Evolutionary conservation across 2,113 vertebrate species (phyloP), one percentile per base, ranked within the genome.

Genomic region (Aptenodytes patagonicus): DNA sequence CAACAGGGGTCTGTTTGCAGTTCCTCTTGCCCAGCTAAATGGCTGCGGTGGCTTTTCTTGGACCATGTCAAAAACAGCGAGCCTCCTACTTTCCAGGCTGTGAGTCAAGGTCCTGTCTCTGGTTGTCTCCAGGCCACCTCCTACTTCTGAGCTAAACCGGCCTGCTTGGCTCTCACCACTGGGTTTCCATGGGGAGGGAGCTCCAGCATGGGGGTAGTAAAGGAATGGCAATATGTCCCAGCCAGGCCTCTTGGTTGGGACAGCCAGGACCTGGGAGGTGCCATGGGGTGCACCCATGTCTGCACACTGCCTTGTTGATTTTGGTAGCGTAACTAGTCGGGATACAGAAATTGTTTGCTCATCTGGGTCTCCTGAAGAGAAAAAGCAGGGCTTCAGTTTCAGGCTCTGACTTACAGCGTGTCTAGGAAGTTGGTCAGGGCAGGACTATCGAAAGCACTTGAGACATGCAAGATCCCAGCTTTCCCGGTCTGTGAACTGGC

Each of bases 161-260:
- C 19, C 10, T n/a, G 12, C 28, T 68, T 7, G 4, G 20, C 60
- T 86, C 19, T 61, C 25, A 26, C 13, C 0, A 0, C 15, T 24
- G 73, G 17, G 26, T 69, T 79, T 87, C 49, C 17, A 5, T 32
- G 25, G 16, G 44, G 55, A 44, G n/a, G 55, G 38, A 73, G 44
- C 49, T 94, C 31, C 57, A n/a, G 32, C 7, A 4, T 13, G 26
- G 47, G 36, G 24, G 25, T 46, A 49, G 38, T 5, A 7, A 49
- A 42, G 54, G 66, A 57, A 32, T 3, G 7, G 57, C 42, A 64
- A 3, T 20, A 16, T 2, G 2, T 70, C 47, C 47, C 38, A 66
- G 51, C 10, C 0, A 0, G 26, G 32, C 13, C 22, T 62, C 5
- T 0, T 60, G n/a, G n/a, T 17, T 78, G 28, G 77, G 18, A 34